Evolutionary conservation across 1,140 invertebrate genomes (phyloP).

Genomic region (Drosophila sulfurigaster): DNA sequence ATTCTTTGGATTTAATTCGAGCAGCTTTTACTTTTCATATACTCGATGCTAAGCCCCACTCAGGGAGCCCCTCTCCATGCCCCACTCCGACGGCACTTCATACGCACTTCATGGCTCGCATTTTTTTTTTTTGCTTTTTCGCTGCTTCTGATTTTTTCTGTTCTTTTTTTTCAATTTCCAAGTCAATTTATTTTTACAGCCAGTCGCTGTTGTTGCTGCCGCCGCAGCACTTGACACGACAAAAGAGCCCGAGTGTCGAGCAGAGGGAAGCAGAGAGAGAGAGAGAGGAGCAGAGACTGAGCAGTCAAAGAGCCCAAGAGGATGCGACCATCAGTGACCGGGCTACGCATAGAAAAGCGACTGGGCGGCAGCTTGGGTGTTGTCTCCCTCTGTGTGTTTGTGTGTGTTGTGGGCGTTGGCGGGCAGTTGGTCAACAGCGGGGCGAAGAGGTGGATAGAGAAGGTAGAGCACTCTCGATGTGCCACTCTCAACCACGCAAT

Average conservation of each 20-base stretch:
- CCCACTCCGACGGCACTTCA: slow-evolving; percentile 25
- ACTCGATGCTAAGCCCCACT: slow-evolving; percentile 26
- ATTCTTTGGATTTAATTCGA: slow-evolving; percentile 46
- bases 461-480: slow-evolving; percentile 45
- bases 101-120: slow-evolving; percentile 41
- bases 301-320: slow-evolving; percentile 35
- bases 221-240: slow-evolving; percentile 47
- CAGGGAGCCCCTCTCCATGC: background rate
- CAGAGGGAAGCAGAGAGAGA: too few species aligned
- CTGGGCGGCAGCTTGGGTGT: slow-evolving; percentile 5
- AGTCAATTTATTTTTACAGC: slow-evolving; percentile 83
- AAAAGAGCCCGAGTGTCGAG: slow-evolving; percentile 14
- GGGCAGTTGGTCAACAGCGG: background rate
- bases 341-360: slow-evolving; percentile 34
- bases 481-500: slow-evolving; percentile 57
- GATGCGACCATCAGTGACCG: slow-evolving; percentile 60
- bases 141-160: slow-evolving; percentile 48
- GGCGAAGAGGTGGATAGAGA: background rate
- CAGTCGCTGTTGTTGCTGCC: slow-evolving; percentile 31
- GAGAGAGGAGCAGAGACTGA: too few species aligned
- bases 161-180: slow-evolving; percentile 81
- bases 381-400: background rate
- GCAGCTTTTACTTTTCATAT: slow-evolving; percentile 51
- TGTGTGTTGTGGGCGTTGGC: slow-evolving; percentile 8
- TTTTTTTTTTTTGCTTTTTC: slow-evolving; percentile 63